phyloP scores from a whole-genome alignment of 2,888 invertebrate species.

The Alviniconcha strummeri region DNA sequence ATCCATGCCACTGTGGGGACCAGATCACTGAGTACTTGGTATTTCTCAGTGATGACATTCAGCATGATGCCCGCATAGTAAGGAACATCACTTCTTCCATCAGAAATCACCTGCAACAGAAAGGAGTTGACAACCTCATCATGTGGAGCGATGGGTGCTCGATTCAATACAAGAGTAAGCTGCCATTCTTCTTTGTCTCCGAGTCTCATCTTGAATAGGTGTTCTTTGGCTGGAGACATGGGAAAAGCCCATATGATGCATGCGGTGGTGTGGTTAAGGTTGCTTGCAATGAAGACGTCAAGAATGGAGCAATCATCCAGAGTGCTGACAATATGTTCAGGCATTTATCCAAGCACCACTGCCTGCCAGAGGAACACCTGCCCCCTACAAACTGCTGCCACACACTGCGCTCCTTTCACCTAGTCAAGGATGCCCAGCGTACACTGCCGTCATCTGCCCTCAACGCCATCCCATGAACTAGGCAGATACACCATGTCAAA shows the following conservation, averaged over 20 bases:
- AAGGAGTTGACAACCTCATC: background rate
- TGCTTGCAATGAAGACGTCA: no score
- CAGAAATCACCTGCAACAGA: no score
- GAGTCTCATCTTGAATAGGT: no score
- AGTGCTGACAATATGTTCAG: background rate
- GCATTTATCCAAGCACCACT: background rate
- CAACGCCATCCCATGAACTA: background rate
- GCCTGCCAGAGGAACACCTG: no score
- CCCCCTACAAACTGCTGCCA: background rate
- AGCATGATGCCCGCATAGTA: background rate
- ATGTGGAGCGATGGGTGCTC: slow-evolving; percentile 7
- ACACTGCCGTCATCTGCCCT: background rate
- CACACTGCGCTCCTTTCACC: background rate
- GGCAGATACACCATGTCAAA: background rate
- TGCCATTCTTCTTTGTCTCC: background rate
- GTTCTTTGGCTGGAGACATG: no score
- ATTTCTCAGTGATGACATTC: no score
- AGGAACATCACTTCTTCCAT: background rate
- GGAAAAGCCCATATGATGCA: no score
- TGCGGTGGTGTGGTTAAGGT: no score
- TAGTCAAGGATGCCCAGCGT: background rate
- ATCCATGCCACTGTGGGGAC: background rate
- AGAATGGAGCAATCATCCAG: no score
- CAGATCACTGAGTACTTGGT: background rate
- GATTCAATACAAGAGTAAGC: slow-evolving; percentile 3